Percentiles rank a stretch among this genome's conserved stretches.
Evolutionary conservation across 2,888 invertebrate genomes (phyloP).

Genomic region (Esperia sulphurella): DNA sequence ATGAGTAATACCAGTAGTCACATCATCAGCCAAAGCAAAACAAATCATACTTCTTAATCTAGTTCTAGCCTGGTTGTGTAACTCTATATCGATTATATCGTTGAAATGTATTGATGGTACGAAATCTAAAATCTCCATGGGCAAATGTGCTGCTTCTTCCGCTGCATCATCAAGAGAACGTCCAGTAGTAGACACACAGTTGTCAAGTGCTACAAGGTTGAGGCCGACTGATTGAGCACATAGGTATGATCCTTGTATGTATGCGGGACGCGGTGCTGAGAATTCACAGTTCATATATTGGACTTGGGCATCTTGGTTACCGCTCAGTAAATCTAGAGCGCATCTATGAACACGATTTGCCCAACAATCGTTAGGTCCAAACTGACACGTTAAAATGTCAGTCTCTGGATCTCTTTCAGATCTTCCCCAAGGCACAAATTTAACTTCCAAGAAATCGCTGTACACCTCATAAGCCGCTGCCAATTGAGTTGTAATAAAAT

Average conservation of each 20-base stretch:
- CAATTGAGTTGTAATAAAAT: background rate
- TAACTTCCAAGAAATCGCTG: background rate
- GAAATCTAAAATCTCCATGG: conserved; percentile 40
- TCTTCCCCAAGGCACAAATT: conserved; percentile 66
- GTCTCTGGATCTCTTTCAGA: conserved; percentile 31
- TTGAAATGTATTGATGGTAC: conserved; percentile 60
- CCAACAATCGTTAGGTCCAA: conserved; percentile 52
- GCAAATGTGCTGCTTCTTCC: conserved; percentile 33
- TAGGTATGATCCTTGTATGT: conserved; percentile 33
- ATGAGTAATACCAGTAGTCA: conserved; percentile 37
- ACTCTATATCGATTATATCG: conserved; percentile 25
- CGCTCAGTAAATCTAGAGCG: conserved; percentile 41
- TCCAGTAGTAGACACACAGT: conserved; percentile 44
- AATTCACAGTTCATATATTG: conserved; percentile 65
- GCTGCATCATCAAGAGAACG: conserved; percentile 45
- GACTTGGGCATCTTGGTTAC: conserved; percentile 46
- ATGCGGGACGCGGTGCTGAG: conserved; percentile 36
- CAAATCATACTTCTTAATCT: conserved; percentile 47
- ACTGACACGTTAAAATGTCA: conserved; percentile 47
- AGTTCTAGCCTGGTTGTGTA: conserved; percentile 29
- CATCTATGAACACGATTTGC: conserved; percentile 67
- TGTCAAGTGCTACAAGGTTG: conserved; percentile 40
- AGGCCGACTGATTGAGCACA: conserved; percentile 52
- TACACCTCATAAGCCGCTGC: background rate
- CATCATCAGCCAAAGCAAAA: conserved; percentile 46